A percentile compares a stretch with the other conserved stretches of the same genome.
Evolutionary conservation across 2,888 invertebrate species (phyloP).

Genomic region (Noctua comes): DNA sequence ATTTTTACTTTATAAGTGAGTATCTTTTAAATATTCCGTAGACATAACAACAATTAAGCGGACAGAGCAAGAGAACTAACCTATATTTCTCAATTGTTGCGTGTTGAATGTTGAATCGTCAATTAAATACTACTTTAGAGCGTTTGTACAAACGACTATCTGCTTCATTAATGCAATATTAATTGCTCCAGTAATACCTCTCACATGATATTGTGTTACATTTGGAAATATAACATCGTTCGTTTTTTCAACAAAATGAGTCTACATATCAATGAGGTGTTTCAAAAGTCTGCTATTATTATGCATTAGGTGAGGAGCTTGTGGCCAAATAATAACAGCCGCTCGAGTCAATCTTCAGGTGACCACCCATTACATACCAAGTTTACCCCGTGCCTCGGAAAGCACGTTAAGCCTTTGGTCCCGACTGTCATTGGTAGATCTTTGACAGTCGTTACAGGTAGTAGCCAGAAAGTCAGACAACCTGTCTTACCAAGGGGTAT

Average conservation of each 20-base stretch:
- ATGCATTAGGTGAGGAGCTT: too few relatives aligned
- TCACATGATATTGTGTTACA: slow-evolving; percentile 63
- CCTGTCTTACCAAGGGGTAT: too few relatives aligned
- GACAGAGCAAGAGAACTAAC: slow-evolving; percentile 66
- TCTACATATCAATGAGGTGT: neutral
- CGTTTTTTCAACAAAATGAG: neutral
- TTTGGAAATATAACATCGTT: slow-evolving; percentile 15
- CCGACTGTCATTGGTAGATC: too few relatives aligned
- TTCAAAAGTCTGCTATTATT: neutral
- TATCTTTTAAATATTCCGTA: slow-evolving; percentile 18
- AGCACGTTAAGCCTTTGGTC: too few relatives aligned
- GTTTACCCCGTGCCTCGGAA: too few relatives aligned
- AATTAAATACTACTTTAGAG: slow-evolving; percentile 85
- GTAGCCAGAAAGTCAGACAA: too few relatives aligned
- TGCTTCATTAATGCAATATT: slow-evolving; percentile 76
- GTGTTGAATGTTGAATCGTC: slow-evolving; percentile 81
- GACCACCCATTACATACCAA: too few relatives aligned
- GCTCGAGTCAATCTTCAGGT: too few relatives aligned
- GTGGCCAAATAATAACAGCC: too few relatives aligned
- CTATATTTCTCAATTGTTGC: slow-evolving; percentile 80
- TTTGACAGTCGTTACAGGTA: too few relatives aligned
- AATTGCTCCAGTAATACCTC: slow-evolving; percentile 70
- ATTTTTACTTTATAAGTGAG: slow-evolving; percentile 4
- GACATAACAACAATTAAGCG: slow-evolving; percentile 44
- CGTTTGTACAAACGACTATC: slow-evolving; percentile 72